Evolutionary conservation across 2,888 invertebrate species (phyloP).

Genomic region (Sympetrum striolatum): DNA sequence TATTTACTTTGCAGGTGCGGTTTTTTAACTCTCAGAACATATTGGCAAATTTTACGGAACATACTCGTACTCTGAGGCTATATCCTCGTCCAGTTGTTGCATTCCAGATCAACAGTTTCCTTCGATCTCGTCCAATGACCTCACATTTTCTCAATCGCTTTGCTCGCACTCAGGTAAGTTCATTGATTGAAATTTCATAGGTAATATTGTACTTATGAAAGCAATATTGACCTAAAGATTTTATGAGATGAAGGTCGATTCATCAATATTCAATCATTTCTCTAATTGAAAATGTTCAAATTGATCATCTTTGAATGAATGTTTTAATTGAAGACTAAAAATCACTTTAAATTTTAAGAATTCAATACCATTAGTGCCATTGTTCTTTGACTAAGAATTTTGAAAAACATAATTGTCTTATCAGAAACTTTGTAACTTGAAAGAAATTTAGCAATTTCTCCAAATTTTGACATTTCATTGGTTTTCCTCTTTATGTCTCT

Average conservation of each 20-base stretch:
- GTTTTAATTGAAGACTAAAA: too few species aligned
- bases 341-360: too few species aligned
- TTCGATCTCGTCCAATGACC: constrained; percentile 89
- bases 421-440: too few species aligned
- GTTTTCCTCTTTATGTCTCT: too few species aligned
- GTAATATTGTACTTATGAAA: not conserved
- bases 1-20: constrained; percentile 69
- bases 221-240: not conserved
- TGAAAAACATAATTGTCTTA: too few species aligned
- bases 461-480: too few species aligned
- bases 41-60: constrained; percentile 96
- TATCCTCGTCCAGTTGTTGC: constrained; percentile 99
- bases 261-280: not conserved
- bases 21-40: constrained; percentile 98
- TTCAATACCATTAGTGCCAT: too few species aligned
- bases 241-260: not conserved
- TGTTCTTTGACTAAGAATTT: too few species aligned
- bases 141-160: constrained; percentile 91
- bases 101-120: constrained; percentile 95
- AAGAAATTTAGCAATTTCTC: too few species aligned
- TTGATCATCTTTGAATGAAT: too few species aligned
- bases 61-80: constrained; percentile 92
- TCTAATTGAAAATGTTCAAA: too few species aligned
- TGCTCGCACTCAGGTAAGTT: constrained; percentile 83
- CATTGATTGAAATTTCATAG: not conserved